phyloP scores from a whole-genome alignment of 1,140 invertebrate genomes.

The Leptinotarsa lineolata region DNA sequence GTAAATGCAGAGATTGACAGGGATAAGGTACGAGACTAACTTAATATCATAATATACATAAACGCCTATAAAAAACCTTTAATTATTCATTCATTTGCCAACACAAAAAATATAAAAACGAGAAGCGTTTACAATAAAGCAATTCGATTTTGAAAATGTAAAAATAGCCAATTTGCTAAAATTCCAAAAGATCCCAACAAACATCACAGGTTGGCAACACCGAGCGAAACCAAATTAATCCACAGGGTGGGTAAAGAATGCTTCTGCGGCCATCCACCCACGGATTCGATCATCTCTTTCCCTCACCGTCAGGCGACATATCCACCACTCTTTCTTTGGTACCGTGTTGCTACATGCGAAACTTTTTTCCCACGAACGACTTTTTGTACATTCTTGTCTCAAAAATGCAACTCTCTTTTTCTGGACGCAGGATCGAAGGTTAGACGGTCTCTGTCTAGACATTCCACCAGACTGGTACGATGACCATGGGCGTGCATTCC shows the following conservation, averaged over 20 bases:
- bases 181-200: no score
- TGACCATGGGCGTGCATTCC: slow-evolving; percentile 11
- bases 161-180: no score
- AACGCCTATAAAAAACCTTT: no score
- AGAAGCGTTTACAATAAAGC: no score
- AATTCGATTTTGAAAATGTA: no score
- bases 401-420: slow-evolving; percentile 42
- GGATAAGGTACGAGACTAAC: no score
- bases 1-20: no score
- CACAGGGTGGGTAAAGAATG: slow-evolving; percentile 38
- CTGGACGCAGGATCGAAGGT: slow-evolving; percentile 29
- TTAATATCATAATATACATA: no score
- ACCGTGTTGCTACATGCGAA: slow-evolving; percentile 39
- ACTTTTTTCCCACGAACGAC: slow-evolving; percentile 50
- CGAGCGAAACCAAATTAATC: slow-evolving; percentile 29
- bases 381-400: slow-evolving; percentile 40
- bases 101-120: no score
- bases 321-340: slow-evolving; percentile 23
- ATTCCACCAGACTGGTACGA: slow-evolving; percentile 41
- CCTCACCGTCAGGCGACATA: slow-evolving; percentile 1
- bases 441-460: slow-evolving; percentile 44
- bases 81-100: no score
- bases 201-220: background rate
- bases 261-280: slow-evolving; percentile 36
- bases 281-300: slow-evolving; percentile 25